Evolutionary conservation across 2,888 invertebrate genomes (phyloP).

Genomic region (Dynastes tityus): DNA sequence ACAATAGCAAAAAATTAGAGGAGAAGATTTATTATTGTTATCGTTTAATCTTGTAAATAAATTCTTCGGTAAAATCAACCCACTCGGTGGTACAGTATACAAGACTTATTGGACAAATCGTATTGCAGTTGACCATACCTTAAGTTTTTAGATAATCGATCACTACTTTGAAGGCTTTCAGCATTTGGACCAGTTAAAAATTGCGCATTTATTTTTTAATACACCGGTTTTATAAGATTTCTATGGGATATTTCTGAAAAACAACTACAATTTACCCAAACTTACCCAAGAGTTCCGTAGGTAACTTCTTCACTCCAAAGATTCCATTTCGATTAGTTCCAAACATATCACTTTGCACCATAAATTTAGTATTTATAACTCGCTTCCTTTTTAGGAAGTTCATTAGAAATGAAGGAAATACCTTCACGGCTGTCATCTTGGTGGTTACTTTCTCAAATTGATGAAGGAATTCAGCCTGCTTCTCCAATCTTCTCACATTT

Average conservation of each 20-base stretch:
- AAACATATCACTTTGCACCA: conserved; percentile 53
- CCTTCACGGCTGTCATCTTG: conserved; percentile 50
- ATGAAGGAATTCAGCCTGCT: conserved; percentile 67
- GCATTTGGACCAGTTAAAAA: too few relatives aligned
- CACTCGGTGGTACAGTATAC: too few relatives aligned
- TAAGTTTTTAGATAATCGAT: not conserved
- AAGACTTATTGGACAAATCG: too few relatives aligned
- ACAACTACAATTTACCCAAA: not conserved
- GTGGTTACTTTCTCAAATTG: conserved; percentile 66
- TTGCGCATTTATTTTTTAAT: not conserved
- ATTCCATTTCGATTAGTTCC: conserved; percentile 53
- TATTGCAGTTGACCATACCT: too few relatives aligned
- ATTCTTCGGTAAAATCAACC: too few relatives aligned
- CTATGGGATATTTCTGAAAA: too few relatives aligned
- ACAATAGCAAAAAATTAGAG: too few relatives aligned
- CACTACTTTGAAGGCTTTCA: not conserved
- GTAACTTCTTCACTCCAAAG: conserved; percentile 58
- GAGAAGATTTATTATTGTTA: too few relatives aligned
- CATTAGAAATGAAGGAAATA: conserved; percentile 54
- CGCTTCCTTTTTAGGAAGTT: conserved; percentile 53
- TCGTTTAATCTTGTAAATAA: too few relatives aligned
- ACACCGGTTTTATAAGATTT: too few relatives aligned
- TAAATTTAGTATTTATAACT: conserved; percentile 52
- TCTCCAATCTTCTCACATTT: conserved; percentile 65
- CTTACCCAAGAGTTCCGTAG: conserved; percentile 61